Conservation (phyloP, 2,113 vertebrate species). For the Eurystomus gularis region DNA sequence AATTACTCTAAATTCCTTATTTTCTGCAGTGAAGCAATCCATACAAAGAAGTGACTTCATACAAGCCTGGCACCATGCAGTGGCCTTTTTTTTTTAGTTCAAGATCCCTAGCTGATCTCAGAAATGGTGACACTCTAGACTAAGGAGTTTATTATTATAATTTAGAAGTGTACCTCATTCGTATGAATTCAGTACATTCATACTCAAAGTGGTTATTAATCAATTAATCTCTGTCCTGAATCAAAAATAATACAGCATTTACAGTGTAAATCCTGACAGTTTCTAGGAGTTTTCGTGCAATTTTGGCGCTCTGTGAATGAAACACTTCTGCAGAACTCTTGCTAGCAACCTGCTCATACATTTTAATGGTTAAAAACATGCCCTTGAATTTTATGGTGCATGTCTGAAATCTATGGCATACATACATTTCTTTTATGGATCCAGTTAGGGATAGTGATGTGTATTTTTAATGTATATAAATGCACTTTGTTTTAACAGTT, state of each 20-base stretch:
- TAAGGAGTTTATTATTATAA: background rate
- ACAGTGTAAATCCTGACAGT: background rate
- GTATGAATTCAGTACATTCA: background rate
- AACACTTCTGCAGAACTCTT: background rate
- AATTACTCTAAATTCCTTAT: background rate
- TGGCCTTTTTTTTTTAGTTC: background rate
- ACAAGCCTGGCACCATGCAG: background rate
- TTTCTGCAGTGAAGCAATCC: background rate
- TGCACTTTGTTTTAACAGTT: background rate
- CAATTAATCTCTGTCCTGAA: background rate
- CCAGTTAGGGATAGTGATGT: rapidly evolving
- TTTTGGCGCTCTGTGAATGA: background rate
- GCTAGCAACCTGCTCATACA: background rate
- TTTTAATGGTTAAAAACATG: background rate
- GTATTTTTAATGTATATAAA: background rate
- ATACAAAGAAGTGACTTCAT: background rate
- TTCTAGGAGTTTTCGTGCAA: background rate
- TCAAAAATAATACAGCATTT: background rate
- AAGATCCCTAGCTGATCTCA: background rate
- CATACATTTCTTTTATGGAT: background rate
- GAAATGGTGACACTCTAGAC: background rate
- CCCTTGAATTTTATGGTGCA: background rate
- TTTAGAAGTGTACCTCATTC: background rate
- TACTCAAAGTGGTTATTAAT: background rate
- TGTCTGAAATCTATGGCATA: background rate